Conservation (phyloP, 2,113 vertebrate genomes). For the Pionites leucogaster region DNA sequence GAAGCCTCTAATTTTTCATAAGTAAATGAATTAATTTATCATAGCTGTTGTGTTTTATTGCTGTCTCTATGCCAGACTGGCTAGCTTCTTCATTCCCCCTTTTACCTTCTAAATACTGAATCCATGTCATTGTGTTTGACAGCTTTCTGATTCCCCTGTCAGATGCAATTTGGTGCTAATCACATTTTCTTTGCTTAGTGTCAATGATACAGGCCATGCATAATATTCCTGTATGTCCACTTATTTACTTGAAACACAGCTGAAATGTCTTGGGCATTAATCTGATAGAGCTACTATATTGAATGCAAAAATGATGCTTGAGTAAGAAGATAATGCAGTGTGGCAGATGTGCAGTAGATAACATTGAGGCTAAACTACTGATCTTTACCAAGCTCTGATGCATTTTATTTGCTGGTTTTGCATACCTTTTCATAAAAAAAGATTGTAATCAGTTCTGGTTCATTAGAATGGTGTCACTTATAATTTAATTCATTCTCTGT, state of each 20-base stretch:
- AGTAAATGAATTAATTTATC: conserved; percentile 89
- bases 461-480: conserved; percentile 71
- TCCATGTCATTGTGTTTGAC: conserved; percentile 94
- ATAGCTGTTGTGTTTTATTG: conserved; percentile 80
- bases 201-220: conserved; percentile 83
- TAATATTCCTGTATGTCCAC: conserved; percentile 85
- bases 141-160: conserved; percentile 95
- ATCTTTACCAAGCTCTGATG: conserved; percentile 70
- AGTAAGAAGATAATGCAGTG: conserved; percentile 72
- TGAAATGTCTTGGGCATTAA: conserved; percentile 84
- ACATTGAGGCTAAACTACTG: conserved; percentile 58
- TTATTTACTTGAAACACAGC: conserved; percentile 77
- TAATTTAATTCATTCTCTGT: conserved; percentile 68
- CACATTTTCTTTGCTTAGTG: conserved; percentile 85
- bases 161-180: conserved; percentile 90
- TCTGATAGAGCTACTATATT: conserved; percentile 78
- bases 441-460: conserved; percentile 74
- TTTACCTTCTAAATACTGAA: conserved; percentile 82
- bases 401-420: conserved; percentile 73
- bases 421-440: conserved; percentile 68
- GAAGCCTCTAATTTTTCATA: conserved; percentile 88
- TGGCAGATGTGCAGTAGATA: conserved; percentile 79
- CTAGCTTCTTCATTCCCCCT: conserved; percentile 76
- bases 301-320: conserved; percentile 79
- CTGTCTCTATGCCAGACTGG: conserved; percentile 79